A percentile compares a stretch with the other conserved stretches of the same genome.
Conservation (phyloP, 2,888 invertebrate genomes). For the Lordiphosa andalusiaca region DNA sequence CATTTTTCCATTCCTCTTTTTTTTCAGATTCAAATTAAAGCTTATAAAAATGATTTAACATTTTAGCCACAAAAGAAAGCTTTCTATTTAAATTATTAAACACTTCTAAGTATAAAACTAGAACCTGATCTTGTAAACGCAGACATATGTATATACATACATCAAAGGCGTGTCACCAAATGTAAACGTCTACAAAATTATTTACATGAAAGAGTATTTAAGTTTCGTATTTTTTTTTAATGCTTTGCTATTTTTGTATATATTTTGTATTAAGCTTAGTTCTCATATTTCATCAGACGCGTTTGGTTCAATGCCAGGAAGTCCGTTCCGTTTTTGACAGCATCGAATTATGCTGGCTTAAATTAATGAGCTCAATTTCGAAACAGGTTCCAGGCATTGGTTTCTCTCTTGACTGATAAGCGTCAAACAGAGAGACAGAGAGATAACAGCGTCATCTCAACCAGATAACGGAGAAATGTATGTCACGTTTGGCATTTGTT, state of each 20-base stretch:
- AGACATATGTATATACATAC: no score
- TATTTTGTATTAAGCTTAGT: slow-evolving; percentile 11
- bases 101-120: no score
- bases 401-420: slow-evolving; percentile 37
- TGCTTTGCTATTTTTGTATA: slow-evolving; percentile 16
- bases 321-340: slow-evolving; percentile 61
- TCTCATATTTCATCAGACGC: slow-evolving; percentile 57
- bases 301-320: slow-evolving; percentile 69
- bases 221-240: slow-evolving; percentile 10
- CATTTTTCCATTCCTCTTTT: no score
- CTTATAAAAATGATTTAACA: no score
- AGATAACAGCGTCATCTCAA: slow-evolving; percentile 39
- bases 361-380: slow-evolving; percentile 47
- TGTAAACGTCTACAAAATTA: no score
- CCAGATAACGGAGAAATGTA: slow-evolving; percentile 55
- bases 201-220: slow-evolving; percentile 19
- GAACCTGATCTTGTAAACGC: no score
- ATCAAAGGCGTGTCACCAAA: no score
- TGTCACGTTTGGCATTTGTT: slow-evolving; percentile 62
- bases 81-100: no score
- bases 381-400: slow-evolving; percentile 34
- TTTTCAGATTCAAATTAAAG: no score
- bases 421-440: slow-evolving; percentile 2
- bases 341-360: slow-evolving; percentile 42
- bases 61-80: no score